Percentiles rank a stretch among this genome's conserved stretches.
Conservation (phyloP, 2,888 invertebrate species). For the Ernsta delagoae region DNA sequence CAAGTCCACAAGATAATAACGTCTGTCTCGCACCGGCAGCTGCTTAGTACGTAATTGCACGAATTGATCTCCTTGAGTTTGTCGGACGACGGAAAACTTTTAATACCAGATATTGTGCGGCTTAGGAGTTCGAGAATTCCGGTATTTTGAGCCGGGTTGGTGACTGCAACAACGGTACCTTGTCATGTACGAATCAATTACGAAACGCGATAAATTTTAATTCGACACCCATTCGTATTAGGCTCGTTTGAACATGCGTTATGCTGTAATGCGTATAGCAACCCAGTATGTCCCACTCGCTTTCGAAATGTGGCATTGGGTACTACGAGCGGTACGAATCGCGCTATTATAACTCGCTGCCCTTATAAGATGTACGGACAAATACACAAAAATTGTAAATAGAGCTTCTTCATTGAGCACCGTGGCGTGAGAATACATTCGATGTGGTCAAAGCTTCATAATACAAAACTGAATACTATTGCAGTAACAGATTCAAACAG, state of each 20-base stretch:
- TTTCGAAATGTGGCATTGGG: conserved; percentile 69
- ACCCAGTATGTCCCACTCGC: conserved; percentile 52
- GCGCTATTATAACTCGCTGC: conserved; percentile 27
- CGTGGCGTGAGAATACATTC: conserved; percentile 25
- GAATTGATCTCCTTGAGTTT: conserved; percentile 77
- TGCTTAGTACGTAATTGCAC: conserved; percentile 60
- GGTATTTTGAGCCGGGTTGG: neutral
- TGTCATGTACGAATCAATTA: conserved; percentile 31
- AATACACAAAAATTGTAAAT: conserved; percentile 24
- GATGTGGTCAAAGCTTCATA: no score
- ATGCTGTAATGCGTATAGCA: conserved; percentile 40
- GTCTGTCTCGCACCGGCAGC: conserved; percentile 42
- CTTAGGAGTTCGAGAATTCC: conserved; percentile 6
- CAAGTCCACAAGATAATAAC: conserved; percentile 53
- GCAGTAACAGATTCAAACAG: conserved; percentile 1
- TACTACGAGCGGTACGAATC: conserved; percentile 48
- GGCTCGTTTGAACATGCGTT: conserved; percentile 38
- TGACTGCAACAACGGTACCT: conserved; percentile 13
- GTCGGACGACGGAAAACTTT: conserved; percentile 69
- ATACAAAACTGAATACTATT: no score
- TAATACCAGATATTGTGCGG: conserved; percentile 14
- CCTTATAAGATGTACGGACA: conserved; percentile 31
- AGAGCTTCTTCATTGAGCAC: conserved; percentile 19
- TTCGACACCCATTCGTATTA: conserved; percentile 28
- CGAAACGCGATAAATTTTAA: conserved; percentile 35